Base-by-base conservation (phyloP, 2,797 vertebrate species). In the Cyprinodon diabolis region DNA sequence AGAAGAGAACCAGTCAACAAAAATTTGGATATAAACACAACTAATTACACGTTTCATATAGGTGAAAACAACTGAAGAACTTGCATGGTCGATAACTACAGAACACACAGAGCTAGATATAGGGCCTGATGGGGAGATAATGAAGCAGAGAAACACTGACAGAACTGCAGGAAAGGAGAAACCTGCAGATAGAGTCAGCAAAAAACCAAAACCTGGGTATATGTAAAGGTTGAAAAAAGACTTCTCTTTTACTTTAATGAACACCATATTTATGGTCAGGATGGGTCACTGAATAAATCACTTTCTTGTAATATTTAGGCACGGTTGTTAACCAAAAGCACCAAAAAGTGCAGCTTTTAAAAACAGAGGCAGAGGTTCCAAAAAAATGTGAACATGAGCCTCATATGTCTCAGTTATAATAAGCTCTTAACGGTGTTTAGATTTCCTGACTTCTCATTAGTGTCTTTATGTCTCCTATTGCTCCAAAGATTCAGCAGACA, bases 1-100 rank as follows among this genome's bases (percentile, higher is more conserved):
- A 86, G 70, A 49, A 57, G 66, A 68, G 14, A n/a, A 10, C 2
- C 7, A 19, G 17, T 63, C 63, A 47, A 75, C 72, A 76, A 56
- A 62, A 69, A 79, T 79, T 76, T 65, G 75, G 54, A 84, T 78
- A 71, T 68, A 58, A 73, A 66, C 72, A 72, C 49, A 72, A 12
- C 55, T 72, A 77, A 82, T 85, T 40, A 49, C 75, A 74, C 49
- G 71, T 77, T 83, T 76, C 69, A 66, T 73, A 63, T 56, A 69
- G 66, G 35, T 54, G 54, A 49, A 78, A 78, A 14, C 66, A 68
- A 68, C 37, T 71, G 43, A 37, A 1, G 15, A 57, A 23, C 40
- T 37, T 74, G 51, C 52, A 74, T 43, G 11, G 21, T n/a, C 37
- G 19, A 52, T 21, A 52, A 48, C 45, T 37, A 19, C 21, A 15